phyloP scores from a whole-genome alignment of 2,888 invertebrate species.

The Nomada hirtipes region DNA sequence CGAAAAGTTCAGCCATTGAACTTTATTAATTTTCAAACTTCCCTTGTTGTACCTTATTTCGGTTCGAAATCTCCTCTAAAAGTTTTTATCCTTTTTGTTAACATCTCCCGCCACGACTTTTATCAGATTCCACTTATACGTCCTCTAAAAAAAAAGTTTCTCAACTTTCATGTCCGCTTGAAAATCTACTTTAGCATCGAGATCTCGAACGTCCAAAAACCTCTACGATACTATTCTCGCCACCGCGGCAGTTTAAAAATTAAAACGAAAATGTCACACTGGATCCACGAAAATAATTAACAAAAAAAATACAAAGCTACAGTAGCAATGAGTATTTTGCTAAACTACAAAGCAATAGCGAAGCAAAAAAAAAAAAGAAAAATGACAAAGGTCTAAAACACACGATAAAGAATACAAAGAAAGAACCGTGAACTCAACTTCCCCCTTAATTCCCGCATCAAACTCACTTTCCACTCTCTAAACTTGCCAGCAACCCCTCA shows the following conservation, averaged over 20 bases:
- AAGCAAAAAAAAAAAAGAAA: too few relatives aligned
- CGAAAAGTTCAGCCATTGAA: not conserved
- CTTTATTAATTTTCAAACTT: conserved; percentile 17
- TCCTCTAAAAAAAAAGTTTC: not conserved
- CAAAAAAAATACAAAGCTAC: too few relatives aligned
- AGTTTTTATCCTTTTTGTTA: not conserved
- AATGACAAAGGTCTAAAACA: too few relatives aligned
- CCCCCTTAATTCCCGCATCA: not conserved
- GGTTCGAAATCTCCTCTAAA: not conserved
- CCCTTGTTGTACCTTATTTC: not conserved
- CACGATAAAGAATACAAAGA: too few relatives aligned
- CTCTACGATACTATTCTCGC: too few relatives aligned
- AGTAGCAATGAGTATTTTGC: too few relatives aligned
- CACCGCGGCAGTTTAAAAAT: too few relatives aligned
- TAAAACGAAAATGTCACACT: too few relatives aligned
- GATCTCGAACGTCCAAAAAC: not conserved
- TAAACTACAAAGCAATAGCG: too few relatives aligned
- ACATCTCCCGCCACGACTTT: not conserved
- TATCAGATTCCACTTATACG: too few relatives aligned
- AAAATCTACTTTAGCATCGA: not conserved
- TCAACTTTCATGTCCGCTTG: not conserved
- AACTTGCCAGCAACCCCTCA: not conserved
- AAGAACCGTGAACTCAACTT: too few relatives aligned
- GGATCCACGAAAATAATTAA: too few relatives aligned
- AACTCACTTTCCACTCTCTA: not conserved